Conservation (phyloP, 1,140 invertebrate genomes). For the Stratiolaelaps scimitus region DNA sequence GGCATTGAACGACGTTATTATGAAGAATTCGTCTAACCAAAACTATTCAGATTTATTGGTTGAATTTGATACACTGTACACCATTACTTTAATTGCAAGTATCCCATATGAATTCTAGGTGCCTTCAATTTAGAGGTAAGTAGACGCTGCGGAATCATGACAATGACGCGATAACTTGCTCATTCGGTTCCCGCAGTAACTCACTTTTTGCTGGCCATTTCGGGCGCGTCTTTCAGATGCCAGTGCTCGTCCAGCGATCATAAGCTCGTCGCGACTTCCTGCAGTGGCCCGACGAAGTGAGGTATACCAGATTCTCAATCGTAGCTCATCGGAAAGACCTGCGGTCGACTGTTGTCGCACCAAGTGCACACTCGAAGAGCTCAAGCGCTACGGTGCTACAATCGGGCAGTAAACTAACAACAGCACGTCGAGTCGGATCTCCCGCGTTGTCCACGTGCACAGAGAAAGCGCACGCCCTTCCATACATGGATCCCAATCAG, state of each 20-base stretch:
- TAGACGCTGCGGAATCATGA: too few relatives aligned
- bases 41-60: too few relatives aligned
- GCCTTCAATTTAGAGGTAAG: too few relatives aligned
- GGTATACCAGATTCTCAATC: neutral
- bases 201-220: neutral
- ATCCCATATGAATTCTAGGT: too few relatives aligned
- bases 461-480: neutral
- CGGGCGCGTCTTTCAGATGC: neutral
- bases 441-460: neutral
- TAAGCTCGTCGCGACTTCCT: neutral
- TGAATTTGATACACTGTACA: too few relatives aligned
- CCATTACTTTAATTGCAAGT: too few relatives aligned
- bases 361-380: constrained; percentile 7
- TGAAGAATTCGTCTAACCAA: too few relatives aligned
- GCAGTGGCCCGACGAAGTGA: neutral
- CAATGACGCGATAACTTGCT: neutral
- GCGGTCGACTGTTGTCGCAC: constrained; percentile 9
- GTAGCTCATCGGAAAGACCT: neutral
- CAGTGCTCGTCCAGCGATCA: neutral
- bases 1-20: too few relatives aligned
- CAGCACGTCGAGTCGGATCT: neutral
- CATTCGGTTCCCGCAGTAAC: neutral
- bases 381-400: neutral
- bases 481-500: neutral
- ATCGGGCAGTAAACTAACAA: neutral